These are phyloP conservation scores for Pipra filicauda DNA, from an alignment of 2,113 vertebrate genomes.

Conservation along the genomic window DNA sequence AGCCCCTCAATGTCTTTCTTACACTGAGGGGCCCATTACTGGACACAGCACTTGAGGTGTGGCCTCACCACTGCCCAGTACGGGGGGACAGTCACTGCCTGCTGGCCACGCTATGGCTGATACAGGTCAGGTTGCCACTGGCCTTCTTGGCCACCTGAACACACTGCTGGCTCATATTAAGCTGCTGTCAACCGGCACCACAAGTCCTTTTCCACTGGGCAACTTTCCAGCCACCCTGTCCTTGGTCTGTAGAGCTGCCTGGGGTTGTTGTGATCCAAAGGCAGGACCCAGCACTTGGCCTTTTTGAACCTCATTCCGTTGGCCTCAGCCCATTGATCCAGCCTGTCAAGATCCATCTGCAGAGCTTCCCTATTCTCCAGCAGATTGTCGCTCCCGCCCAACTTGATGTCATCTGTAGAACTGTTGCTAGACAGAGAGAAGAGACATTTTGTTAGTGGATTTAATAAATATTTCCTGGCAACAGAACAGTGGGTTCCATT, in stretches of 20 bases:
- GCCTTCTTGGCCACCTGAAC: background rate
- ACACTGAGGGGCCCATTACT: background rate
- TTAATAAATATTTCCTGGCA: background rate
- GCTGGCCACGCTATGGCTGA: background rate
- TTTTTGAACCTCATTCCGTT: accelerated
- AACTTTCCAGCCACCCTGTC: background rate
- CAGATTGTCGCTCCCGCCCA: accelerated
- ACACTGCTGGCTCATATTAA: background rate
- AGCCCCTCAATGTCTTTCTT: background rate
- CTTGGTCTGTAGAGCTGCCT: accelerated
- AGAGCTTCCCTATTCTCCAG: background rate
- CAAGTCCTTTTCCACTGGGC: background rate
- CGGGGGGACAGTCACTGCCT: background rate
- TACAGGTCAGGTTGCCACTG: background rate
- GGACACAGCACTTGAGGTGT: accelerated
- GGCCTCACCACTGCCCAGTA: background rate
- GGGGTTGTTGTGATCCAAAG: background rate
- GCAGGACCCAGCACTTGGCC: accelerated
- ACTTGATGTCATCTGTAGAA: accelerated
- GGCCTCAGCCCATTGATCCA: accelerated
- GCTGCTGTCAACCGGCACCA: accelerated
- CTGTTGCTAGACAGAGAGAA: background rate
- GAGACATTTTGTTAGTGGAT: background rate
- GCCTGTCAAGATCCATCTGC: background rate
- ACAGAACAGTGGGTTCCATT: background rate